Evolutionary conservation across 2,113 vertebrate genomes (phyloP).

Genomic region (Anas platyrhynchos): DNA sequence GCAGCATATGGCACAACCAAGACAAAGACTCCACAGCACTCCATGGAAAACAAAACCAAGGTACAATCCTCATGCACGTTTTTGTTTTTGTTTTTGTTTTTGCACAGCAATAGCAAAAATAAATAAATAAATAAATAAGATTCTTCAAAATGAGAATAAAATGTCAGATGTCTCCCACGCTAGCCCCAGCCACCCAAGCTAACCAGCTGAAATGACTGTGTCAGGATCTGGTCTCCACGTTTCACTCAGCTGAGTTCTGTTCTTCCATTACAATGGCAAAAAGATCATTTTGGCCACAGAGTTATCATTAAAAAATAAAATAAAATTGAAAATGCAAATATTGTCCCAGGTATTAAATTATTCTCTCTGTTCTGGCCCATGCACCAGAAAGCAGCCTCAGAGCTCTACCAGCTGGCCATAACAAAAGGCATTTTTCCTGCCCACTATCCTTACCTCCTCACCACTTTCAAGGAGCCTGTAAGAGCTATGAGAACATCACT

Average conservation of each 20-base stretch:
- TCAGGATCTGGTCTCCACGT: background rate
- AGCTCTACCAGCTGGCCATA: background rate
- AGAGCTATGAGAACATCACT: background rate
- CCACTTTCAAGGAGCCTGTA: background rate
- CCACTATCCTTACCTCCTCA: background rate
- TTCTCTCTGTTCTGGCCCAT: background rate
- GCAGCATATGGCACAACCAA: rapidly evolving
- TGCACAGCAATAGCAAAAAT: background rate
- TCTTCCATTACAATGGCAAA: background rate
- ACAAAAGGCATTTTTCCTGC: background rate
- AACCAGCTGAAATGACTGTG: background rate
- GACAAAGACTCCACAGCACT: background rate
- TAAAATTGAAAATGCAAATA: background rate
- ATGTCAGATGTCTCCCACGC: background rate
- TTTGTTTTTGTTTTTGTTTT: too few relatives aligned
- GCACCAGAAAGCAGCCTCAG: background rate
- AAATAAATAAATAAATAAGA: background rate
- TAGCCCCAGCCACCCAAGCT: background rate
- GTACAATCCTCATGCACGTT: background rate
- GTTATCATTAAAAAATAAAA: background rate
- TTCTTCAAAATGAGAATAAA: background rate
- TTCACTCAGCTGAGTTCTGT: background rate
- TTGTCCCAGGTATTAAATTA: background rate
- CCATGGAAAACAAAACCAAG: background rate
- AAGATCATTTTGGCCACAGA: background rate